Base-by-base conservation (phyloP, 1,140 invertebrate species). In the Drosophila willistoni region DNA sequence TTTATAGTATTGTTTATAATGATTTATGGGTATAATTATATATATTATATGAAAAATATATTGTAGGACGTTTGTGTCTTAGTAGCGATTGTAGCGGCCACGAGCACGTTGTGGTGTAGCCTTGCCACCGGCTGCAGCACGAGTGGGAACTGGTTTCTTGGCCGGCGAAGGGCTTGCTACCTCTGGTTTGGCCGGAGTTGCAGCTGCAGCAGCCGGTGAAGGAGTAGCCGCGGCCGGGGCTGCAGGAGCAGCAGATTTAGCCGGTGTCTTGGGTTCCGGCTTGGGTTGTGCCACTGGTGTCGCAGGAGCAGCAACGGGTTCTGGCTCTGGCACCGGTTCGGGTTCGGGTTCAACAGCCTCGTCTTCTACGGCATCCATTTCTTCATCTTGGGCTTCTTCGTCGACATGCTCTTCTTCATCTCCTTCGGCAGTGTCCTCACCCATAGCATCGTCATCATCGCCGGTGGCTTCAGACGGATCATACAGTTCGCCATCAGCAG, bases 31-130 rank as follows among this genome's bases (percentile, higher is more conserved):
- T n/a, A n/a, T n/a, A n/a, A n/a, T 77, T 82, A 71, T 81, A 73
- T 59, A 67, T 69, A 54, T 73, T 64, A 64, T 29, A 41, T 66
- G 41, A 34, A 22, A 19, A 17, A 25, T 22, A 19, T 22, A 12
- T 51, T 19, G 9, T 12, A 3, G 44, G 44, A 47, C 44, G 22
- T 22, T 39, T 56, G 13, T 41, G 14, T 55, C 69, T 70, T 91
- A 91, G 59, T 89, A 92, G 66, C 91, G 77, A 66, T 90, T 92
- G 80, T 92, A 92, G 22, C 91, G 84, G 12, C 90, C 90, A 25
- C 91, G 89, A 5, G 87, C 90, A 36, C 91, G 91, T 63, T 86
- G 73, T 66, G 91, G 90, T 63, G 90, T 91, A 47, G 83, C 77
- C 68, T 90, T 87, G 17, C 80, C 44, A 2, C 44, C 77, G 56